These are phyloP conservation scores for Lepidocolaptes lacrymiger DNA, from an alignment of 2,797 vertebrate genomes.

Conservation along the genomic window DNA sequence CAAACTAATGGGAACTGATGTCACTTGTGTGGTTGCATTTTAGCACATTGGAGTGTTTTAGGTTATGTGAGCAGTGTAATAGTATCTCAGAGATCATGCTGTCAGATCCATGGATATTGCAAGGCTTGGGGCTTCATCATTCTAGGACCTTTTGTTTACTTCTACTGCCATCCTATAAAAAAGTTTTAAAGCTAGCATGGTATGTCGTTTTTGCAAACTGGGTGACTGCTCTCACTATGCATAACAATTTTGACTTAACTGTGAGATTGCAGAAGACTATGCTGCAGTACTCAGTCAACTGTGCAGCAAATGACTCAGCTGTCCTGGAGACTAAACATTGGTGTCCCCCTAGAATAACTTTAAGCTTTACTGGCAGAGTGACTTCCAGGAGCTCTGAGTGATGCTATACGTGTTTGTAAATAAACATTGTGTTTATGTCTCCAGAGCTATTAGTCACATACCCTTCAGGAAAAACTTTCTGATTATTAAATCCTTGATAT, in stretches of 20 bases:
- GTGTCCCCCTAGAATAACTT: background rate
- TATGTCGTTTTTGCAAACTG: background rate
- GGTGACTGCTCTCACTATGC: background rate
- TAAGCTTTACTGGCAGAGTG: constrained; percentile 4
- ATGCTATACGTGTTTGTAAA: background rate
- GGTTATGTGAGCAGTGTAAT: background rate
- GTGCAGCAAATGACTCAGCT: background rate
- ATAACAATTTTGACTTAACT: background rate
- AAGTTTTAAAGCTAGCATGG: background rate
- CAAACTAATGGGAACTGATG: background rate
- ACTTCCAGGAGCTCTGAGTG: background rate
- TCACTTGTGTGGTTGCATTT: background rate
- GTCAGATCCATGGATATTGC: background rate
- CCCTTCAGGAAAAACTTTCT: background rate
- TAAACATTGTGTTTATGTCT: background rate
- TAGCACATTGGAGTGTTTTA: background rate
- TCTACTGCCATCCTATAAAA: background rate
- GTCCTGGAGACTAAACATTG: background rate
- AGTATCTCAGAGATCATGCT: background rate
- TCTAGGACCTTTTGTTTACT: background rate
- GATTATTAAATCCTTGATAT: background rate
- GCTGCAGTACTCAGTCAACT: background rate
- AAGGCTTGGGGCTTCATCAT: background rate
- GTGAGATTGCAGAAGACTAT: background rate
- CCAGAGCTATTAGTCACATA: background rate